Conservation (phyloP, 2,113 vertebrate genomes). For the Stegastes partitus region DNA sequence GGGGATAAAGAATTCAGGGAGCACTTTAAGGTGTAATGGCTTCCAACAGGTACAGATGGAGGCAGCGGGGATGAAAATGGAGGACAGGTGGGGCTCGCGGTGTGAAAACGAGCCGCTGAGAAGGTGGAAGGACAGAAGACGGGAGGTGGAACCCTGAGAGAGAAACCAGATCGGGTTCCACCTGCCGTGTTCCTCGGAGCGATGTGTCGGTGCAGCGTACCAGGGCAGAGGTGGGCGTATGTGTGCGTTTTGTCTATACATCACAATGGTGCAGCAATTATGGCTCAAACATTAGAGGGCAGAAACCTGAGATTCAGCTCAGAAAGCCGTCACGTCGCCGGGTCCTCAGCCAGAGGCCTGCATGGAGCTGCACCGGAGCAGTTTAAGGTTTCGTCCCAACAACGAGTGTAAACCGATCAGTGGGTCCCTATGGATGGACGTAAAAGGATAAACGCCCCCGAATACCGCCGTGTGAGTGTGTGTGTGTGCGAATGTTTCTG, state of each 20-base stretch:
- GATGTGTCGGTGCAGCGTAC: not conserved
- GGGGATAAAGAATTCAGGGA: constrained; percentile 7
- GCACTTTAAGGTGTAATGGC: constrained; percentile 8
- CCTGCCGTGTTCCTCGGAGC: constrained; percentile 1
- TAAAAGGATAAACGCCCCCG: constrained; percentile 17
- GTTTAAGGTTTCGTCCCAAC: constrained; percentile 59
- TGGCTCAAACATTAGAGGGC: constrained; percentile 22
- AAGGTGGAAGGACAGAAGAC: not conserved
- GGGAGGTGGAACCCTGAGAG: not conserved
- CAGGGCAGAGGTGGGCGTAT: too few species aligned
- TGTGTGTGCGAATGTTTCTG: not conserved
- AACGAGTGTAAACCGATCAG: constrained; percentile 60
- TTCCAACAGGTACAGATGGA: constrained; percentile 24
- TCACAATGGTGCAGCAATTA: constrained; percentile 46
- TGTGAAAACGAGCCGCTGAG: constrained; percentile 13
- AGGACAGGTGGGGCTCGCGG: constrained; percentile 30
- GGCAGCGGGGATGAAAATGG: constrained; percentile 39
- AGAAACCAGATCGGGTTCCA: constrained; percentile 36
- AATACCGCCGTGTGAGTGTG: not conserved
- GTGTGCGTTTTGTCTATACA: constrained; percentile 25
- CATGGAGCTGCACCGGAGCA: not conserved
- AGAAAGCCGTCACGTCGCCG: constrained; percentile 19
- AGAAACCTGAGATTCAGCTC: constrained; percentile 54
- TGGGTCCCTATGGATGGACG: constrained; percentile 17
- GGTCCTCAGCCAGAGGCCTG: too few species aligned